Evolutionary conservation across 2,113 vertebrate genomes (phyloP), one percentile per base, ranked within the genome.

Genomic region (Catagonus wagneri): DNA sequence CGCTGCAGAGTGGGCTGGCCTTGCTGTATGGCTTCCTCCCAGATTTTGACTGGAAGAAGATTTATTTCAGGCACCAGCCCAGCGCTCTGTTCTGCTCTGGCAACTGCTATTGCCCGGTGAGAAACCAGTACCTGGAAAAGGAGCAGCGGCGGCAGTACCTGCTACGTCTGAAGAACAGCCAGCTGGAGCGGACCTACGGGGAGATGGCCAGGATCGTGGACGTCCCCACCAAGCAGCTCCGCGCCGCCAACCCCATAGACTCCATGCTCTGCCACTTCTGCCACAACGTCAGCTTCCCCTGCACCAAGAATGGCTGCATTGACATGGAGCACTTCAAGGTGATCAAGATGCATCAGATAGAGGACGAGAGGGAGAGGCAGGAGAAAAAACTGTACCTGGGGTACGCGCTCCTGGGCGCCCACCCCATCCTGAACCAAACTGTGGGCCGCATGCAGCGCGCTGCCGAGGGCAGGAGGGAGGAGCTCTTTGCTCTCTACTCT

Each of bases 201-300:
- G 98, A 99, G 68, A 99, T 99, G 99, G 99, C 99, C 6, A 98
- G 97, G 94, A 98, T 99, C 5, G 98, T 99, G 96, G 99, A 99
- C 7, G 89, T 99, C 86, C 99, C 98, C 68, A 99, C 99, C 17
- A 99, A 99, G 95, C 99, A 99, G 94, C 96, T 99, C 56, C 98
- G 99, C 44, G 99, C 99, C 0, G 99, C 99, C 68, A 99, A 99
- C 97, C 99, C 99, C 0, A 98, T 99, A 34, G 99, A 99, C 98
- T 99, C 99, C 11, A 98, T 99, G 97, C 95, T 99, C 74, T 99
- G 99, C 98, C 99, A 99, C 96, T 98, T 99, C 89, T 99, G 99
- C 97, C 99, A 99, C 83, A 99, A 99, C 2, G 98, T 99, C 95
- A 98, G 99, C 3, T 99, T 99, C 96, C 99, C 99, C 0, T 99